Evolutionary conservation across 1,140 invertebrate species (phyloP), one percentile per base, ranked within the genome.

Genomic region (Myzus persicae): DNA sequence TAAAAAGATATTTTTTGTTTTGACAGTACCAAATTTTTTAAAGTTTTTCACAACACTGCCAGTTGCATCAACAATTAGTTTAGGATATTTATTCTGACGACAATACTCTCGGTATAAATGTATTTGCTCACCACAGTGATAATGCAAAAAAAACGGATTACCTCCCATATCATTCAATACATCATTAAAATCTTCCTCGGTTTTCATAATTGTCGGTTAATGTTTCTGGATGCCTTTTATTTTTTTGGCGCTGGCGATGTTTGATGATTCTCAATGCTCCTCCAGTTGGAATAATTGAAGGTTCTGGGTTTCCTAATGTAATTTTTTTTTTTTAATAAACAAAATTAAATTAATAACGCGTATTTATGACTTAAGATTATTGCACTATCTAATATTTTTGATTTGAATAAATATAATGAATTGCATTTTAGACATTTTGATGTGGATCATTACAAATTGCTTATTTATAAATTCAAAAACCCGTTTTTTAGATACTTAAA

Each of bases 91-190:
- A 88, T 88, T 88, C 20, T 88, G 85, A 18, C 18, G 85, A 48
- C 31, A 88, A 48, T 88, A 88, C 0, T 31, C n/a, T 88, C 85
- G 24, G 26, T 48, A 88, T 48, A 88, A 88, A 48, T 88, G 85
- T 88, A 26, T 88, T 88, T 88, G 44, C 26, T 88, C 9, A 88
- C 31, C 85, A 88, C 42, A 36, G 26, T 88, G 85, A n/a, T 88
- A 88, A 48, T 48, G 44, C 44, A 88, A 88, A 88, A 87, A 48
- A 88, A 88, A 88, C 24, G 81, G 81, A 82, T 82, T 82, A 88
- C 46, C 44, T n/a, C 85, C 85, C 85, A 88, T 88, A 88, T 46
- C 44, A 22, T 88, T 26, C 24, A 88, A n/a, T 36, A 88, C 44
- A 88, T 46, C 44, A n/a, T 88, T 88, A 18, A 88, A 88, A 11